Base-by-base conservation (phyloP, 2,113 vertebrate species). In the Ophiodon elongatus region DNA sequence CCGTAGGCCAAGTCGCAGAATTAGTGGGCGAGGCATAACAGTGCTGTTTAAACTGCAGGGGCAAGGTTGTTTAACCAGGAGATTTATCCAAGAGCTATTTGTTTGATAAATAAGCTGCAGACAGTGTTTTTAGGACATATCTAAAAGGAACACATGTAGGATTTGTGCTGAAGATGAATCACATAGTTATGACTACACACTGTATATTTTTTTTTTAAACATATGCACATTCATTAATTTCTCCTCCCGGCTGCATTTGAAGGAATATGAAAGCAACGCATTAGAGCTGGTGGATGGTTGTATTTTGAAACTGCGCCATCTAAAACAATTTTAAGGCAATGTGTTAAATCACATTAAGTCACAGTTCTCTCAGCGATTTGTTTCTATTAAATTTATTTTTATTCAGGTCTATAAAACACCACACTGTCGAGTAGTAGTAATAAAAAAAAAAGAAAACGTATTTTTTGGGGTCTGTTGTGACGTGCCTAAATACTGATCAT, bases 1-100 rank as follows among this genome's bases (percentile, higher is more conserved):
- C 89, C 41, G 50, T 76, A 27, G 90, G 88, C 76, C 83, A 81
- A 86, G 57, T 87, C 76, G 45, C 56, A 78, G 73, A 94, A 91
- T 92, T 89, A 92, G 86, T 82, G 83, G 63, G 43, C 57, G 45
- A 78, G 25, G 65, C 82, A 73, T 41, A 88, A 77, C 76, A 84
- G 67, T 23, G 57, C 72, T 71, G 72, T 57, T 74, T 60, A 73
- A 86, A 78, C 85, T 85, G 75, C 79, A 68, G 77, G 87, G 84
- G 47, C 71, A 82, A 52, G 50, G 75, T 85, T 90, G 70, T 86
- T 85, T 84, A 84, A 88, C 74, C 56, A 66, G 82, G 39, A 84
- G 52, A 74, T 80, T 78, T 57, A 85, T 85, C 82, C 75, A 27
- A 76, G 70, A 80, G 74, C 73, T 78, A 25, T 85, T 79, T 82